These are phyloP conservation scores for Poeciliopsis infans DNA, from an alignment of 2,797 vertebrate genomes.

Conservation along the genomic window DNA sequence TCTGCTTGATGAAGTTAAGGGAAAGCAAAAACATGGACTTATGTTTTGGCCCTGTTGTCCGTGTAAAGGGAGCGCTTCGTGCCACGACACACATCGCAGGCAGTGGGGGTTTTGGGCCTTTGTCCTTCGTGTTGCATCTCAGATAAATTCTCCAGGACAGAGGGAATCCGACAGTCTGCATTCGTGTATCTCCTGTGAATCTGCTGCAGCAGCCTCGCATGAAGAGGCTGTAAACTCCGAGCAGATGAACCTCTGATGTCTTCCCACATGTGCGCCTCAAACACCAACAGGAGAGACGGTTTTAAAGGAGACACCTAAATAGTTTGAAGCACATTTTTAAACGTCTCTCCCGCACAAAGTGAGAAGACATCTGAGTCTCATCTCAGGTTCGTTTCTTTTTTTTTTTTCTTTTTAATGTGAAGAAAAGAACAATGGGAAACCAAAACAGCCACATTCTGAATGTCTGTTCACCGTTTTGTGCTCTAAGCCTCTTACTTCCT, in stretches of 20 bases:
- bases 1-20: slow-evolving; percentile 22
- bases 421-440: slow-evolving; percentile 21
- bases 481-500: slow-evolving; percentile 12
- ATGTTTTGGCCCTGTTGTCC: not conserved
- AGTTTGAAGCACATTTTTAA: slow-evolving; percentile 38
- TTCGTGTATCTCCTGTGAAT: slow-evolving; percentile 34
- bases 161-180: slow-evolving; percentile 19
- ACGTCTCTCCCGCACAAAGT: slow-evolving; percentile 2
- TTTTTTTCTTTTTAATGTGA: slow-evolving; percentile 15
- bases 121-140: slow-evolving; percentile 25
- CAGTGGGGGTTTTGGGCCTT: not conserved
- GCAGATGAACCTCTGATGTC: slow-evolving; percentile 55
- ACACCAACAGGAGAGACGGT: slow-evolving; percentile 7
- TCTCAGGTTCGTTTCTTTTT: slow-evolving; percentile 22
- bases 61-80: slow-evolving; percentile 17
- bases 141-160: slow-evolving; percentile 32
- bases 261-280: slow-evolving; percentile 9
- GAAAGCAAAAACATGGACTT: slow-evolving; percentile 24
- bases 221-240: slow-evolving; percentile 16
- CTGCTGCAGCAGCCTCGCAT: slow-evolving; percentile 41
- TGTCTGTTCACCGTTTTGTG: slow-evolving; percentile 32
- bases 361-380: slow-evolving; percentile 47
- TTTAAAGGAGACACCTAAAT: slow-evolving; percentile 36
- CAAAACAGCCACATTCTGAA: slow-evolving; percentile 51
- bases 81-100: slow-evolving; percentile 45